Conservation (phyloP, 2,888 invertebrate genomes). For the Sabatieria punctata region DNA sequence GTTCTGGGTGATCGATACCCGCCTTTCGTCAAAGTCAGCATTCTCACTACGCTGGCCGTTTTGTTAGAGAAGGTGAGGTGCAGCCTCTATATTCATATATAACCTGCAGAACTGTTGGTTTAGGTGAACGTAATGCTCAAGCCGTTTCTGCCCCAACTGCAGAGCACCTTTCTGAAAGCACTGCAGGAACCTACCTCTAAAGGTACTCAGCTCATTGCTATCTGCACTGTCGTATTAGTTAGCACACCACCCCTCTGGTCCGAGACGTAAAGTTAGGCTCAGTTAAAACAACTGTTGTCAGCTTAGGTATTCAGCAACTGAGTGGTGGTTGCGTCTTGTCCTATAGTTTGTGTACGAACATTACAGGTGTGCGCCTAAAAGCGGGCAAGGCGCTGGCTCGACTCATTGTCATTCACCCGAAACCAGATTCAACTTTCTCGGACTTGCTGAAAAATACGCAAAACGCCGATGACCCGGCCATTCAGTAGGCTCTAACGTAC, state of each 20-base stretch:
- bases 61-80: conserved; percentile 62
- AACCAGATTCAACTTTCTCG: conserved; percentile 81
- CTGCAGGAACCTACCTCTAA: conserved; percentile 53
- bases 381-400: conserved; percentile 44
- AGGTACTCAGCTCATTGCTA: no score
- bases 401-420: conserved; percentile 61
- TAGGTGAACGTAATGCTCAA: conserved; percentile 50
- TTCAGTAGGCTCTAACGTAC: conserved; percentile 39
- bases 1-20: conserved; percentile 77
- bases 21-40: conserved; percentile 82
- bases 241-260: no score
- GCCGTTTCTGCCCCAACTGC: conserved; percentile 92
- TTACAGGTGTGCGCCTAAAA: conserved; percentile 66
- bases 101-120: not conserved
- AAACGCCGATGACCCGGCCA: conserved; percentile 60
- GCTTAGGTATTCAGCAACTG: no score
- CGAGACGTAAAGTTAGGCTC: no score
- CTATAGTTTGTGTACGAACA: conserved; percentile 26
- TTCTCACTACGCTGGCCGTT: conserved; percentile 75
- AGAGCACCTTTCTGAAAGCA: conserved; percentile 91
- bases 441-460: conserved; percentile 65
- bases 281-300: no score
- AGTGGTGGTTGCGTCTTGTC: no score
- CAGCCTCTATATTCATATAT: not conserved
- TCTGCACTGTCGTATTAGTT: no score